Percentiles rank a stretch among this genome's conserved stretches.
Evolutionary conservation across 1,140 invertebrate genomes (phyloP).

Genomic region (Heliothis virescens): DNA sequence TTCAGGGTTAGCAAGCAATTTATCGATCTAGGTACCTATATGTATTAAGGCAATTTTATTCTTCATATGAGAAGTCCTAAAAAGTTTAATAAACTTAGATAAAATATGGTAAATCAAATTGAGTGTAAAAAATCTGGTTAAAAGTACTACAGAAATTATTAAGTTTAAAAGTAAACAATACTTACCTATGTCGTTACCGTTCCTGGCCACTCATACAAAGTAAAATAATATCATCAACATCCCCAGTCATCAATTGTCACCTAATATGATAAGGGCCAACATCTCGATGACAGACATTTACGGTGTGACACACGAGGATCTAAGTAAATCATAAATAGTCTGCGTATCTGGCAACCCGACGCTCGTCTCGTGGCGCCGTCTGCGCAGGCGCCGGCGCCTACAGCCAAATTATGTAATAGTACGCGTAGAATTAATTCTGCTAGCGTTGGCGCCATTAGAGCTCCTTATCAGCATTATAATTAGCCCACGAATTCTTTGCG

Average conservation of each 20-base stretch:
- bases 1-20: background rate
- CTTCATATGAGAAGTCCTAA: too few relatives aligned
- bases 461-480: conserved; percentile 39
- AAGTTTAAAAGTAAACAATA: too few relatives aligned
- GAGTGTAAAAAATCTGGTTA: too few relatives aligned
- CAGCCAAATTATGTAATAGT: conserved; percentile 47
- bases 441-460: conserved; percentile 35
- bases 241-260: background rate
- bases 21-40: too few relatives aligned
- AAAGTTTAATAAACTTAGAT: too few relatives aligned
- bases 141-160: too few relatives aligned
- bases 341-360: conserved; percentile 33
- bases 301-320: conserved; percentile 12
- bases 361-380: conserved; percentile 29
- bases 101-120: too few relatives aligned
- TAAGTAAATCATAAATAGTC: conserved; percentile 40
- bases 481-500: conserved; percentile 3
- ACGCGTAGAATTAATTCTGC: conserved; percentile 35
- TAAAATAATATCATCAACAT: background rate
- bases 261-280: conserved; percentile 2
- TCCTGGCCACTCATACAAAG: too few relatives aligned
- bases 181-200: too few relatives aligned
- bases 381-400: conserved; percentile 42
- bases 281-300: conserved; percentile 22
- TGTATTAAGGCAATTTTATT: too few relatives aligned